Percentiles rank a stretch among this genome's conserved stretches.
Conservation (phyloP, 2,113 vertebrate species). For the Dipodomys spectabilis region DNA sequence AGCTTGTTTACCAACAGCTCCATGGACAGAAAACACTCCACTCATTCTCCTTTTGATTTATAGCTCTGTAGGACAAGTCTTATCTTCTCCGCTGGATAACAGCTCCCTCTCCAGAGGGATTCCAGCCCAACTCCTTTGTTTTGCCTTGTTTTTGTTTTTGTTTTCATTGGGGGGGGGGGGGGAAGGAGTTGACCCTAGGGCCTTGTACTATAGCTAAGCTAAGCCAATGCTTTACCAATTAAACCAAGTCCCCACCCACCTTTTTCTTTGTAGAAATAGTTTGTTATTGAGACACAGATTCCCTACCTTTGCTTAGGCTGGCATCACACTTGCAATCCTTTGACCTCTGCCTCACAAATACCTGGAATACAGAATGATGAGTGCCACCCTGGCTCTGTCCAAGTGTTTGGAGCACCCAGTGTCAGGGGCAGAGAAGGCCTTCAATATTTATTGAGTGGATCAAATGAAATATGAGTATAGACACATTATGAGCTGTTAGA, state of each 20-base stretch:
- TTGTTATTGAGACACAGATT: no score
- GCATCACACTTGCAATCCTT: no score
- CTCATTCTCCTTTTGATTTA: conserved; percentile 51
- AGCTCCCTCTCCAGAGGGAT: background rate
- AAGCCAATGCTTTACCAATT: no score
- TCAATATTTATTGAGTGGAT: background rate
- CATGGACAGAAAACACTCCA: conserved; percentile 45
- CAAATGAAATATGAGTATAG: background rate
- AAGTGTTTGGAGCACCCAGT: background rate
- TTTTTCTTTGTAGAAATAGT: no score
- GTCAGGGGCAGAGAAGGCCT: background rate
- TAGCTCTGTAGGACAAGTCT: background rate
- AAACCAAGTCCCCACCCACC: no score
- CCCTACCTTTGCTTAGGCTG: no score
- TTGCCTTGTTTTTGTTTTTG: no score
- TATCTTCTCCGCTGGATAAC: background rate
- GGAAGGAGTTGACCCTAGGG: no score
- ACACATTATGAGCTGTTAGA: background rate
- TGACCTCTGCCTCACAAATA: no score
- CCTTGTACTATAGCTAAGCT: no score
- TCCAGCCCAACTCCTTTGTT: background rate
- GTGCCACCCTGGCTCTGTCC: background rate
- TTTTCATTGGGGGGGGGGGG: no score
- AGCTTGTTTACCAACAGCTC: conserved; percentile 58
- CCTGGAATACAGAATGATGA: no score